phyloP scores from a whole-genome alignment of 2,797 vertebrate species.

The Lepidocolaptes lacrymiger region DNA sequence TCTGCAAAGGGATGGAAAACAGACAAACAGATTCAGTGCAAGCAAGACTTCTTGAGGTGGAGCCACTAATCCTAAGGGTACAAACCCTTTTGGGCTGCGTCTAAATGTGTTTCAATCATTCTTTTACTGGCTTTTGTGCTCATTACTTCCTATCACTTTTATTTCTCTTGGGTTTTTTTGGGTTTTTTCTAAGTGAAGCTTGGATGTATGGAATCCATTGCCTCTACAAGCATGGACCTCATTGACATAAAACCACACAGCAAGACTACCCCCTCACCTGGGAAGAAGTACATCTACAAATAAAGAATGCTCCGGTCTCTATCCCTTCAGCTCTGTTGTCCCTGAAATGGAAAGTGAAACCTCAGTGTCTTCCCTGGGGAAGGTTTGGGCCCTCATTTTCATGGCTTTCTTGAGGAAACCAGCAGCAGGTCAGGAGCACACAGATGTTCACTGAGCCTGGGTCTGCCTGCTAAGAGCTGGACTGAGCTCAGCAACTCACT shows the following conservation, averaged over 20 bases:
- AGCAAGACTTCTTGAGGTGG: not conserved
- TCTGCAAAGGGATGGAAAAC: not conserved
- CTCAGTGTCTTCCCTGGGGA: not conserved
- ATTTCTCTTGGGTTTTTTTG: not conserved
- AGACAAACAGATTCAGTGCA: not conserved
- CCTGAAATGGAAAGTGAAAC: not conserved
- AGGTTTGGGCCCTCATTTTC: not conserved
- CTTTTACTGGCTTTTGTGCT: not conserved
- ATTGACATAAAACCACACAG: not conserved
- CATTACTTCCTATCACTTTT: not conserved
- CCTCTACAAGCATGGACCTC: not conserved
- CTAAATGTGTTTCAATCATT: not conserved
- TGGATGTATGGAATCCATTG: not conserved
- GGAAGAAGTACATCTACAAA: not conserved
- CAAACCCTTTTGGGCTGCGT: not conserved
- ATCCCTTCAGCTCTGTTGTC: not conserved
- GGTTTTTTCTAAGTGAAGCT: not conserved
- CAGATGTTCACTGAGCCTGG: not conserved
- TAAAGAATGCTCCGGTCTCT: not conserved
- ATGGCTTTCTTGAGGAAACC: not conserved
- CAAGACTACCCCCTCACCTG: not conserved
- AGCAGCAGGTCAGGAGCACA: not conserved
- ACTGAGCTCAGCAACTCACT: constrained; percentile 21
- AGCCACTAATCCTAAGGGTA: not conserved
- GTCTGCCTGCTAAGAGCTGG: not conserved